Base-by-base conservation (phyloP, 2,113 vertebrate species). In the Centrocercus urophasianus region DNA sequence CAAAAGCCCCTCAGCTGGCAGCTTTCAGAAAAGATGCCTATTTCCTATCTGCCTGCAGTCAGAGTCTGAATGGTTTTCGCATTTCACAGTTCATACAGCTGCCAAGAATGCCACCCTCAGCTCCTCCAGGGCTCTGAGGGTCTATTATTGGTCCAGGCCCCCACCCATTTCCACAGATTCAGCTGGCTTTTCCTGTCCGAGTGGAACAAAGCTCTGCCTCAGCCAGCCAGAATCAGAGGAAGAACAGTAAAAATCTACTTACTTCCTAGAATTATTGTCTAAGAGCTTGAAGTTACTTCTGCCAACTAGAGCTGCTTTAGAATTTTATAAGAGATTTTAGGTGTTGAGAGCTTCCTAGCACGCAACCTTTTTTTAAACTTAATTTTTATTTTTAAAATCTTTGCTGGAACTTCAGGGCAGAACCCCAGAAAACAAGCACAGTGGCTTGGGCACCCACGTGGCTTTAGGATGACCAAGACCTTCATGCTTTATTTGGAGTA, bases 131-230 rank as follows among this genome's bases (percentile, higher is more conserved):
- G 63, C 79, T 86, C 86, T 56, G 42, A 86, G 90, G 77, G 72
- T 86, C 92, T 95, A 88, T 95, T 88, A 94, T 87, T 95, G 88
- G 88, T 75, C 36, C 52, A 81, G 47, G 80, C 86, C 92, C 95
- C 89, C 93, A 97, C 94, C 95, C 85, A 93, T 52, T 96, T 97
- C 95, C 94, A 1, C 79, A 83, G 91, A 97, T 97, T 97, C 94
- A 97, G 83, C 8, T 0, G 4, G 57, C 82, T 91, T 78, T 96
- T 95, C 96, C 95, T 95, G 89, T 61, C 87, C 0, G 0, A 64
- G 52, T 78, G 79, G 65, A 93, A 91, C 0, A 76, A 95, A 88
- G 82, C 65, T 88, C 84, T 93, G 42, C 52, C 83, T 87, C 81
- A 92, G 83, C 48, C 81, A 92, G 86, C 63, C 61, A 95, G 93